Conservation (phyloP, 2,888 invertebrate genomes). For the Tholera decimalis region DNA sequence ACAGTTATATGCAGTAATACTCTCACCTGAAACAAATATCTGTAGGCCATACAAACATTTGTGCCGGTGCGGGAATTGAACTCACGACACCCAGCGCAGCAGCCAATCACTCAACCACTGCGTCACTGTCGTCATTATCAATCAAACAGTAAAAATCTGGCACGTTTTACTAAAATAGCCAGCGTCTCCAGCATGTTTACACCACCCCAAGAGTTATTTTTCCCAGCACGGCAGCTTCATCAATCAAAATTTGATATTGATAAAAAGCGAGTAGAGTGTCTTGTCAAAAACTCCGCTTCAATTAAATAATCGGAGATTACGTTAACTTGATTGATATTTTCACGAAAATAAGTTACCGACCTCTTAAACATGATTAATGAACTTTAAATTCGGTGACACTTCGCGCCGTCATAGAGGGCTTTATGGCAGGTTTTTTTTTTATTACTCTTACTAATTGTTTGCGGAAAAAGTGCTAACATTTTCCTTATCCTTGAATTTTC, state of each 20-base stretch:
- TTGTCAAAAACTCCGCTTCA: conserved; percentile 67
- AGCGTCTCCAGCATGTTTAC: conserved; percentile 4
- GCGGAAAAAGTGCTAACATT: neutral
- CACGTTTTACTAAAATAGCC: neutral
- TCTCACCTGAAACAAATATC: too few species aligned
- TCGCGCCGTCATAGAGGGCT: conserved; percentile 20
- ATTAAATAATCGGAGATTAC: conserved; percentile 68
- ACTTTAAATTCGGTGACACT: conserved; percentile 60
- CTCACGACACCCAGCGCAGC: too few species aligned
- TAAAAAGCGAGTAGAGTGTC: conserved; percentile 63
- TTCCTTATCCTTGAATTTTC: neutral
- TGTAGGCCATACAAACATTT: too few species aligned
- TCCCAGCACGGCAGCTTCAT: conserved; percentile 44
- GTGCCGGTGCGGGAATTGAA: too few species aligned
- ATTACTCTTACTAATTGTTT: conserved; percentile 35
- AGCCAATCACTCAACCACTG: too few species aligned
- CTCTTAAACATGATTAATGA: conserved; percentile 68
- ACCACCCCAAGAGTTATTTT: conserved; percentile 16
- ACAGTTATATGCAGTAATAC: too few species aligned
- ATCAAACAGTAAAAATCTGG: too few species aligned
- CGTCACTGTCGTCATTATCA: too few species aligned
- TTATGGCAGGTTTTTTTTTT: conserved; percentile 32
- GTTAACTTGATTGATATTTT: conserved; percentile 69
- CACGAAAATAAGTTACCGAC: conserved; percentile 60
- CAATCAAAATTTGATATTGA: conserved; percentile 67